Conservation (phyloP, 2,113 vertebrate genomes). For the Indicator indicator region DNA sequence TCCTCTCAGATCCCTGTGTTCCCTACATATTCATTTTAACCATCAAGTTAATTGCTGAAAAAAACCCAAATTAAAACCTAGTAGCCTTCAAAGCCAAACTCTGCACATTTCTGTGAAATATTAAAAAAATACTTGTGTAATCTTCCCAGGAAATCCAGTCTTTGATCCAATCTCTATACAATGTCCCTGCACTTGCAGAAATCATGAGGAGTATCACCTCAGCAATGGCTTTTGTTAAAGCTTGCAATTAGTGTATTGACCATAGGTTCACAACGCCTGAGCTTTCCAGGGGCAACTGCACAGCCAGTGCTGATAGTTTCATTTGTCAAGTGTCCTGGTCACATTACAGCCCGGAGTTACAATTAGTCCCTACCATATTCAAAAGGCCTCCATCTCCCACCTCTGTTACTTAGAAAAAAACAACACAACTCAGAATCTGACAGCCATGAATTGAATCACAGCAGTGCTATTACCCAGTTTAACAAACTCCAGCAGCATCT, state of each 20-base stretch:
- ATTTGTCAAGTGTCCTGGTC: background rate
- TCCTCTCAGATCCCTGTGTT: background rate
- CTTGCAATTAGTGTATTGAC: background rate
- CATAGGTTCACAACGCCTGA: background rate
- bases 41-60: background rate
- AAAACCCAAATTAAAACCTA: background rate
- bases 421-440: background rate
- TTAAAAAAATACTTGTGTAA: background rate
- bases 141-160: background rate
- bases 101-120: background rate
- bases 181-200: background rate
- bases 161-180: background rate
- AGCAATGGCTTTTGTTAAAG: background rate
- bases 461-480: background rate
- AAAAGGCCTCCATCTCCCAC: background rate
- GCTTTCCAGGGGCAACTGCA: background rate
- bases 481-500: background rate
- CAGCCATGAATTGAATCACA: background rate
- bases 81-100: background rate
- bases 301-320: background rate
- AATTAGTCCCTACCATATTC: background rate
- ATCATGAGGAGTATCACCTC: background rate
- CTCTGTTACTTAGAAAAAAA: background rate
- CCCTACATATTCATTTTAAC: background rate
- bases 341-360: conserved; percentile 13